Base-by-base conservation (phyloP, 2,888 invertebrate genomes). In the Nasonia oneida region DNA sequence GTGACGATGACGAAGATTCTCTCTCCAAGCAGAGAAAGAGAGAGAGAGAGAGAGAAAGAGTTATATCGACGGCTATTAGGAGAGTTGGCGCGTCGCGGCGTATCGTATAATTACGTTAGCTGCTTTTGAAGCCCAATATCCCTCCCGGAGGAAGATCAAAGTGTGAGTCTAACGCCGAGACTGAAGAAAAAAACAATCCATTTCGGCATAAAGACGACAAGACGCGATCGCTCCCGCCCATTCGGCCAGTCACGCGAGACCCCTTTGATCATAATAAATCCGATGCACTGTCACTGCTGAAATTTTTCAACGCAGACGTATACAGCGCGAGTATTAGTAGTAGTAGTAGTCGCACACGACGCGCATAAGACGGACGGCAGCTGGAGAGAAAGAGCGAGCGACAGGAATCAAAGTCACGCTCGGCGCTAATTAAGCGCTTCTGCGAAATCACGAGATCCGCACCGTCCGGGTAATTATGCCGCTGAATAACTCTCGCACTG, bases 381-480 rank as follows among this genome's bases (percentile, higher is more conserved):
- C 18, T 10, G 57, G 50, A 10, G 67, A 50, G 50, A 39, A 70
- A 29, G 73, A 77, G 29, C 33, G 57, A 53, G 77, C 81, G 86
- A 85, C 87, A 81, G 87, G 83, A 87, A 85, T 87, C 87, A 86
- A 85, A 87, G 85, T 87, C 87, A 87, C 87, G 87, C 83, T 87
- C 64, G 76, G 75, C 78, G 86, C 83, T 87, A 87, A 87, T 87
- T 87, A 87, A 87, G 87, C 86, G 77, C 87, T 87, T 87, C 87
- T 83, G 67, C 83, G 86, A 87, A 87, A 85, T 85, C 84, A 75
- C 86, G 83, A 83, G 39, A 42, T 61, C n/a, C 57, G 57, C 57
- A 29, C 1, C n/a, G 57, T 61, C 57, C 53, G 80, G 76, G 83
- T 80, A 86, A 86, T 86, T 86, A 81, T 76, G 76, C 86, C 82